These are phyloP conservation scores for Symphodus melops DNA, from an alignment of 2,113 vertebrate species.

Conservation along the genomic window DNA sequence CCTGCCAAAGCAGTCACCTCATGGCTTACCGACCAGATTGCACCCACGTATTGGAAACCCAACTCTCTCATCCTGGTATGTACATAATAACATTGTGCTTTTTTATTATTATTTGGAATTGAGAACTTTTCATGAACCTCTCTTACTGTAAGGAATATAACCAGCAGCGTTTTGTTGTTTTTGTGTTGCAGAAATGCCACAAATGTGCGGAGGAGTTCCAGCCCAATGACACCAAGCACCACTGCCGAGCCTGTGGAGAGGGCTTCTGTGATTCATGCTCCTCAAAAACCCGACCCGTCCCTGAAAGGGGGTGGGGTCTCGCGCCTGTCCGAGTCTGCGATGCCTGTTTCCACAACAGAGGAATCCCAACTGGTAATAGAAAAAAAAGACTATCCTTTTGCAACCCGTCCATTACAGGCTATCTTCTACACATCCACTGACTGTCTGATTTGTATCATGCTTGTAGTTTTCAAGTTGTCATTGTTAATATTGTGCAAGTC, in stretches of 20 bases:
- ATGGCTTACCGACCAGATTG: slow-evolving; percentile 99
- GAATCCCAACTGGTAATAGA: slow-evolving; percentile 81
- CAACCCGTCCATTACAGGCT: too few relatives aligned
- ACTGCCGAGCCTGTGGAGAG: slow-evolving; percentile 97
- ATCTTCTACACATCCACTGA: too few relatives aligned
- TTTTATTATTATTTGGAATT: too few relatives aligned
- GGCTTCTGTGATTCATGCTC: slow-evolving; percentile 97
- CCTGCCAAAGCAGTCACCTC: slow-evolving; percentile 97
- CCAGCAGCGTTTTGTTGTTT: neutral
- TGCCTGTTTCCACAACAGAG: slow-evolving; percentile 90
- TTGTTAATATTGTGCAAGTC: neutral
- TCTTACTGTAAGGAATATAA: neutral
- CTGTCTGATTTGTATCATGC: too few relatives aligned
- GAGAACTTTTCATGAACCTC: neutral
- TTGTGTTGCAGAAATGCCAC: slow-evolving; percentile 86
- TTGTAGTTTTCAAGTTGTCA: neutral
- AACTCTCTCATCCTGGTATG: slow-evolving; percentile 95
- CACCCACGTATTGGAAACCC: slow-evolving; percentile 96
- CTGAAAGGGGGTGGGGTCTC: slow-evolving; percentile 96
- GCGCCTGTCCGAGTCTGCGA: slow-evolving; percentile 94
- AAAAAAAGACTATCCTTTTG: neutral
- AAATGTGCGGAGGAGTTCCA: slow-evolving; percentile 92
- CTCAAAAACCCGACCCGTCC: slow-evolving; percentile 92
- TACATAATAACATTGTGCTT: neutral
- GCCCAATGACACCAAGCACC: slow-evolving; percentile 95